Evolutionary conservation across 2,113 vertebrate species (phyloP), one percentile per base, ranked within the genome.

Genomic region (pig (Sus scrofa)): DNA sequence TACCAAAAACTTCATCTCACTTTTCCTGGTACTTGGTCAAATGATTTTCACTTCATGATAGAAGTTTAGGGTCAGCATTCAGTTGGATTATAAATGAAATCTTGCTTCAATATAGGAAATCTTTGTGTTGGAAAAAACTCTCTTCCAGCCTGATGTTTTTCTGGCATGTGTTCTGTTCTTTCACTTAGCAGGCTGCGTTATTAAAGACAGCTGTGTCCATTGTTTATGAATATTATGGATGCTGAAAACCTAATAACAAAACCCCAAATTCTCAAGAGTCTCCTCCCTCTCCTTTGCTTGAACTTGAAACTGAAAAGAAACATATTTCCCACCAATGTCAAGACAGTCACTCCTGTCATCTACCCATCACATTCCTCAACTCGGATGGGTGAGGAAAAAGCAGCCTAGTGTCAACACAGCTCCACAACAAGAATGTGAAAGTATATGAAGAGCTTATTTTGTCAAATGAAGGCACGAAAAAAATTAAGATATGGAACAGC

Each of bases 141-240:
- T 87, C 54, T 70, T 58, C 58, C 39, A 96, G 89, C 30, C 90
- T 83, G 39, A 83, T 86, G 54, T 56, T 96, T 93, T 67, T 15
- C 91, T 96, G 96, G 95, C 86, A 0, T 15, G 19, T 9, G 27
- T 44, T 93, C 91, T 78, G 39, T 34, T 77, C 73, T n/a, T 93
- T 91, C 82, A 58, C 95, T 93, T 75, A 96, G 93, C 52, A 24
- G 89, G 52, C 70, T 94, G 19, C 16, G 71, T 97, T 95, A 98
- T 97, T 98, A 97, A 92, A 97, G 93, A 95, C 96, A 98, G 95
- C 93, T 98, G 97, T 95, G 94, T 96, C 87, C 73, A 56, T 89
- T 97, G 95, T 97, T 96, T 96, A 96, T 88, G 96, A 95, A 90
- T 92, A 97, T 82, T 92, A 95, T 88, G 84, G 95, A 97, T 78